These are phyloP conservation scores for pig (Sus scrofa) DNA, from an alignment of 2,113 vertebrate genomes.

Conservation along the genomic window T2T-Sscrofa CM000812.6:141191501-141192000, in stretches of 20 bases:
- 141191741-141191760: too few relatives aligned
- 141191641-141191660: too few relatives aligned
- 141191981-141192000: not conserved
- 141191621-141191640: not conserved
- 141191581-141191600: conserved; percentile 1
- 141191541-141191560: not conserved
- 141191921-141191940: not conserved
- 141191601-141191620: not conserved
- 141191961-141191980: not conserved
- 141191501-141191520: conserved; percentile 9
- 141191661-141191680: too few relatives aligned
- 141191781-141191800: too few relatives aligned
- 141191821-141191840: not conserved
- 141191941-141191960: not conserved
- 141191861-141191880: not conserved
- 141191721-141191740: too few relatives aligned
- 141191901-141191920: conserved; percentile 5
- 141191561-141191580: conserved; percentile 20
- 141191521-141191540: not conserved
- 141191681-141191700: too few relatives aligned
- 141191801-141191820: not conserved
- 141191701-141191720: too few relatives aligned
- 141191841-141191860: conserved; percentile 25
- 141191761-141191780: too few relatives aligned
- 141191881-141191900: not conserved